Base-by-base conservation (phyloP, 1,140 invertebrate species). In the Pogonus chalceus region DNA sequence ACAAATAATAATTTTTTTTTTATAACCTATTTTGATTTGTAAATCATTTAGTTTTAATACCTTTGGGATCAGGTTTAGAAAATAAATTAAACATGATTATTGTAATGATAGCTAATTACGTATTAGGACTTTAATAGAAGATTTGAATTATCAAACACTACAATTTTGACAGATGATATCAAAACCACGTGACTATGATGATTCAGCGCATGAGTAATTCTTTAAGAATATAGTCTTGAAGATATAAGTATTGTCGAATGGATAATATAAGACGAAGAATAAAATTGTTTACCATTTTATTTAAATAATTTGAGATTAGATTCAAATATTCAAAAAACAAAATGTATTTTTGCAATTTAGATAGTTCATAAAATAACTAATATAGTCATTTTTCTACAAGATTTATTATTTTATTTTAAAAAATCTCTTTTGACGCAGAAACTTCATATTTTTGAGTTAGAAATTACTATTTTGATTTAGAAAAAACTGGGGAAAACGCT, bases 11-110 rank as follows among this genome's bases (percentile, higher is more conserved):
- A 9, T 0, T n/a, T 47, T 37, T 39, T 12, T 23, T 39, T 14
- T 1, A n/a, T n/a, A n/a, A n/a, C n/a, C n/a, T n/a, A n/a, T n/a
- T n/a, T 51, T 18, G 23, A 23, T 2, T 50, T 18, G 1, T 22
- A 43, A 23, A 14, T 7, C 12, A 20, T 49, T 21, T 18, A 14
- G 9, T 18, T 16, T 10, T 35, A 18, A 31, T 56, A 68, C 67
- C 67, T 65, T 68, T 69, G 16, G 67, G 67, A 55, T 69, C 67
- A 14, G 65, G 67, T 64, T 67, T 68, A 23, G 62, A 62, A 57
- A 65, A 69, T 46, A 65, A 67, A 57, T 68, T 68, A 37, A 65
- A 65, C 64, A 65, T 65, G 52, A 55, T 60, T 9, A 14, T 49
- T 37, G 12, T 20, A 50, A 7, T 49, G 10, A 12, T 23, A 49